A percentile compares a stretch with the other conserved stretches of the same genome.
These are phyloP conservation scores for Micrastur ruficollis DNA, from an alignment of 2,797 vertebrate genomes.

Conservation along the genomic window DNA sequence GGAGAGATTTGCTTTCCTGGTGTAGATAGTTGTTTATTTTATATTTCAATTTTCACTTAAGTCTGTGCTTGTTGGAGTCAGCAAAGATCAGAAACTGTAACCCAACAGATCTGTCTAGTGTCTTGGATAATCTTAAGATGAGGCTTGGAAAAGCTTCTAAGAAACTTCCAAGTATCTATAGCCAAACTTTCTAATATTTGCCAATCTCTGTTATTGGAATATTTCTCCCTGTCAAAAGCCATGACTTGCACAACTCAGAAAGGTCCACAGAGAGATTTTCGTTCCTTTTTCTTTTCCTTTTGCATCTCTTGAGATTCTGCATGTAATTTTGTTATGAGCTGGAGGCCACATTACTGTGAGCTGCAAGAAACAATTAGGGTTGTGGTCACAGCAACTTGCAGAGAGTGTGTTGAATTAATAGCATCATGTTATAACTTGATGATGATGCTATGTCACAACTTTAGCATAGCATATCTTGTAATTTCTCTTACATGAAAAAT, in stretches of 20 bases:
- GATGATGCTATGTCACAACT: slow-evolving; percentile 32
- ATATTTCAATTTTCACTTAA: slow-evolving; percentile 1
- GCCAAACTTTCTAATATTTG: slow-evolving; percentile 45
- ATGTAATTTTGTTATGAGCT: slow-evolving; percentile 26
- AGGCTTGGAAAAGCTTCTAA: slow-evolving; percentile 48
- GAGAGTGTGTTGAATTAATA: slow-evolving; percentile 45
- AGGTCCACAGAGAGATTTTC: neutral
- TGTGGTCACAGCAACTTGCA: slow-evolving; percentile 42
- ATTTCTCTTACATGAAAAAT: slow-evolving; percentile 6
- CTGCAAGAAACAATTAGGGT: slow-evolving; percentile 35
- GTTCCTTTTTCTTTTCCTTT: slow-evolving; percentile 16
- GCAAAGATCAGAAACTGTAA: slow-evolving; percentile 25
- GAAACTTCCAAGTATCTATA: slow-evolving; percentile 27
- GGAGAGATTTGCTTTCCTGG: neutral
- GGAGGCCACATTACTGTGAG: slow-evolving; percentile 22
- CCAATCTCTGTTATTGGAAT: slow-evolving; percentile 29
- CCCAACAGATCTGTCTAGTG: neutral
- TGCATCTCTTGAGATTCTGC: slow-evolving; percentile 15
- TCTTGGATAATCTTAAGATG: slow-evolving; percentile 41
- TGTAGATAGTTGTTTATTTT: slow-evolving; percentile 31
- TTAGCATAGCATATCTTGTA: neutral
- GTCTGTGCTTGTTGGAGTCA: neutral
- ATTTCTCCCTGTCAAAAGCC: slow-evolving; percentile 17
- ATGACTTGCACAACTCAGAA: slow-evolving; percentile 3
- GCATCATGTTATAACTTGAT: slow-evolving; percentile 29